These are phyloP conservation scores for Artemia sinica DNA, from an alignment of 2,888 invertebrate genomes.

Conservation along the genomic window DNA sequence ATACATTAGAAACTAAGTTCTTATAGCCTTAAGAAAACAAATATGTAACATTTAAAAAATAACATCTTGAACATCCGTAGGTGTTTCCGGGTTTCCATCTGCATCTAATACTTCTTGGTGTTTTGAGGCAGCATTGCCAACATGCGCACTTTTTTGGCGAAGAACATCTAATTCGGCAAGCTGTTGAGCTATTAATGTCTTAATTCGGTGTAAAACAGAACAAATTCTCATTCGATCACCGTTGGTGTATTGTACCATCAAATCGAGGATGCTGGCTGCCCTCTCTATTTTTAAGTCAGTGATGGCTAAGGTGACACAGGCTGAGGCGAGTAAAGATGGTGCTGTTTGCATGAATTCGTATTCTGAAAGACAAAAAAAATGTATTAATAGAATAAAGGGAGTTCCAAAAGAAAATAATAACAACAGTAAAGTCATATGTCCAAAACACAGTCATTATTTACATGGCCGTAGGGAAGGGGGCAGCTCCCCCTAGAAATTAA, in stretches of 20 bases:
- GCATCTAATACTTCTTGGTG: conserved; percentile 6
- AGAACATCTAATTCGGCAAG: neutral
- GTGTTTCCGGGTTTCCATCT: conserved; percentile 38
- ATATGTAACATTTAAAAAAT: conserved; percentile 34
- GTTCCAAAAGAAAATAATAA: too few relatives aligned
- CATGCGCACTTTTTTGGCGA: neutral
- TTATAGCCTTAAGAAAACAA: too few relatives aligned
- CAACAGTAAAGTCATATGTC: too few relatives aligned
- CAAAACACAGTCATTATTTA: too few relatives aligned
- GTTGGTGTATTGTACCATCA: neutral
- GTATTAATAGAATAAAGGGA: too few relatives aligned
- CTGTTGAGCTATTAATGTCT: neutral
- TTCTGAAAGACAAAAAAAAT: conserved; percentile 1
- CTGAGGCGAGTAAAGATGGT: neutral
- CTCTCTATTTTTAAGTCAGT: neutral
- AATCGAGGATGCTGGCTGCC: neutral
- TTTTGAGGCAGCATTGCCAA: neutral
- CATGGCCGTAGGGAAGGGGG: too few relatives aligned
- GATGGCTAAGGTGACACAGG: conserved; percentile 6
- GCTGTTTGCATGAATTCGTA: conserved; percentile 10
- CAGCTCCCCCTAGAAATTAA: too few relatives aligned
- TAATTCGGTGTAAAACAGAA: neutral
- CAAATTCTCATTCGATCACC: conserved; percentile 1
- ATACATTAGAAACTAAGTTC: too few relatives aligned
- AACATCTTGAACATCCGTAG: conserved; percentile 47